A percentile compares a stretch with the other conserved stretches of the same genome.
Conservation (phyloP, 2,888 invertebrate genomes). For the Campaea margaritaria region DNA sequence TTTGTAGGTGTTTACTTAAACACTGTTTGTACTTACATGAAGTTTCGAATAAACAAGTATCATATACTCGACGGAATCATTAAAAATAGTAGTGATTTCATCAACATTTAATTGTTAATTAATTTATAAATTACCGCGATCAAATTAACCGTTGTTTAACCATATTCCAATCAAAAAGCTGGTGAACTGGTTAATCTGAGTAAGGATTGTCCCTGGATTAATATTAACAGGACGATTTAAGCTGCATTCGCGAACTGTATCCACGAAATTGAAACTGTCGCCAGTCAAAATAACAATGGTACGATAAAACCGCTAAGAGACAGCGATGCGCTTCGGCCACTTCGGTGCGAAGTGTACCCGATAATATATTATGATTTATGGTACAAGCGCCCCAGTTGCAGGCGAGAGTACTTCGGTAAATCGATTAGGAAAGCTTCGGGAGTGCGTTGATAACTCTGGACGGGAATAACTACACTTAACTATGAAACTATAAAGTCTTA, state of each 20-base stretch:
- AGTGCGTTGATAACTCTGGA: conserved; percentile 1
- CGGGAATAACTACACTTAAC: not conserved
- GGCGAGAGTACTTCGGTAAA: conserved; percentile 13
- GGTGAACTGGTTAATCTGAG: no score
- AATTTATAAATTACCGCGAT: no score
- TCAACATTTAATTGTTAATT: no score
- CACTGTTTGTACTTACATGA: no score
- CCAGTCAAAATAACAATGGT: conserved; percentile 20
- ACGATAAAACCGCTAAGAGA: conserved; percentile 29
- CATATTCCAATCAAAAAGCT: no score
- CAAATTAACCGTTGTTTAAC: no score
- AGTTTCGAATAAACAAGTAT: no score
- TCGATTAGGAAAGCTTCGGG: conserved; percentile 27
- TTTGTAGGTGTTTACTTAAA: no score
- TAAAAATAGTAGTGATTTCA: no score
- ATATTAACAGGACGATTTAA: not conserved
- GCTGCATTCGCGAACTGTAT: not conserved
- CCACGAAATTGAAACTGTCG: conserved; percentile 11
- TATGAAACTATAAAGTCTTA: no score
- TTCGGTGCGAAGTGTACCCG: conserved; percentile 35
- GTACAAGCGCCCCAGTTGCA: conserved; percentile 20
- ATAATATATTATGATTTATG: conserved; percentile 36
- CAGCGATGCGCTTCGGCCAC: conserved; percentile 33
- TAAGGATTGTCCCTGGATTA: no score
- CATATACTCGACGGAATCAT: no score